phyloP scores from a whole-genome alignment of 2,113 vertebrate genomes.

The Notothenia coriiceps region DNA sequence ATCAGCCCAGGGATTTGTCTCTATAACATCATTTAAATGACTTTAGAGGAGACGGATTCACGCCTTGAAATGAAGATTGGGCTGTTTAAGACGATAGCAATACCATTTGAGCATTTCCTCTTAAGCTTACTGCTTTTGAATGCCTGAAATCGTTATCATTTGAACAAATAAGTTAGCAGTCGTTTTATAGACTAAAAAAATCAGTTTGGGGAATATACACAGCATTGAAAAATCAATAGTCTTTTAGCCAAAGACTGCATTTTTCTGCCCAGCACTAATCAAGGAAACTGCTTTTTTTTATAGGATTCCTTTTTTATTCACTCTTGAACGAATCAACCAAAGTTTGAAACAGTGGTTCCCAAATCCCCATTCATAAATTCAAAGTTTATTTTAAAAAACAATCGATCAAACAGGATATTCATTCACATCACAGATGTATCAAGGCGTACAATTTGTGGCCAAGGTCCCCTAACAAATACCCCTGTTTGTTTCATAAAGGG shows the following conservation, averaged over 20 bases:
- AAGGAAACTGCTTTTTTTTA: constrained; percentile 46
- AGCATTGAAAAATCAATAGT: constrained; percentile 59
- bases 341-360: constrained; percentile 5
- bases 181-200: constrained; percentile 31
- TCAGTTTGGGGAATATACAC: constrained; percentile 13
- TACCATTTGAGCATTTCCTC: not conserved
- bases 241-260: constrained; percentile 53
- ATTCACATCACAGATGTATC: constrained; percentile 27
- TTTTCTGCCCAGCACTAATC: constrained; percentile 31
- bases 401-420: constrained; percentile 29
- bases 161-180: constrained; percentile 15
- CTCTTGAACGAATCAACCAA: constrained; percentile 30
- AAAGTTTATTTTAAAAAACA: constrained; percentile 7
- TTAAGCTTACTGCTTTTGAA: constrained; percentile 8
- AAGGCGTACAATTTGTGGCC: constrained; percentile 19
- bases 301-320: constrained; percentile 21
- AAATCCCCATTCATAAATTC: not conserved
- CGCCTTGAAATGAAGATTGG: constrained; percentile 2
- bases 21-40: constrained; percentile 19
- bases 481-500: constrained; percentile 51
- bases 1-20: constrained; percentile 25
- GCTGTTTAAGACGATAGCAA: constrained; percentile 1
- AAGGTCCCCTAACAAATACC: constrained; percentile 37
- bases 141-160: constrained; percentile 13
- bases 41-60: constrained; percentile 11